These are phyloP conservation scores for Hybognathus amarus DNA, from an alignment of 2,797 vertebrate species.

Conservation along the genomic window DNA sequence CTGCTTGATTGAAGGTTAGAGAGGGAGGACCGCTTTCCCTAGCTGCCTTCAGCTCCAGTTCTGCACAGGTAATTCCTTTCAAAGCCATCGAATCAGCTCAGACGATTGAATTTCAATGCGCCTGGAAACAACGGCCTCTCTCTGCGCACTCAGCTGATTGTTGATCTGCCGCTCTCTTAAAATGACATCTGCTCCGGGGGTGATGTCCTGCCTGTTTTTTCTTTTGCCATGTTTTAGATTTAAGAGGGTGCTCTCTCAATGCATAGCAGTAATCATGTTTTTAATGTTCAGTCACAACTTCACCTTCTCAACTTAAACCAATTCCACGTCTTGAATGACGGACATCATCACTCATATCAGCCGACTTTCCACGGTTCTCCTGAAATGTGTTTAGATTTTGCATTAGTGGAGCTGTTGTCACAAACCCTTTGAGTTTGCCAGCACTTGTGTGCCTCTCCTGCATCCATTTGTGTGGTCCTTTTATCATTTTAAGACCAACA, in stretches of 20 bases:
- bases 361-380: neutral
- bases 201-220: constrained; percentile 68
- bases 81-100: constrained; percentile 74
- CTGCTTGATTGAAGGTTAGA: constrained; percentile 53
- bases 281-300: neutral
- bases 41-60: constrained; percentile 74
- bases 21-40: constrained; percentile 56
- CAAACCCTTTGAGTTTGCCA: constrained; percentile 26
- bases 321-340: constrained; percentile 19
- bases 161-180: constrained; percentile 71
- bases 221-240: constrained; percentile 57
- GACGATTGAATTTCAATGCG: constrained; percentile 79
- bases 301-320: neutral
- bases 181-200: constrained; percentile 72
- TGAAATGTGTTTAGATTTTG: constrained; percentile 44
- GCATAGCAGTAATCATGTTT: constrained; percentile 26
- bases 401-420: constrained; percentile 43
- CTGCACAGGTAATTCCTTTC: constrained; percentile 78
- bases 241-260: constrained; percentile 60
- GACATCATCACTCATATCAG: constrained; percentile 19
- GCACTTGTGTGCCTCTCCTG: constrained; percentile 4
- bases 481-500: constrained; percentile 59
- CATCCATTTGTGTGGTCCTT: constrained; percentile 56
- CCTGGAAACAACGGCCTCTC: constrained; percentile 62
- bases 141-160: constrained; percentile 73